A percentile compares a stretch with the other conserved stretches of the same genome.
phyloP scores from a whole-genome alignment of 2,797 vertebrate species.

The Siniperca undulata region DNA sequence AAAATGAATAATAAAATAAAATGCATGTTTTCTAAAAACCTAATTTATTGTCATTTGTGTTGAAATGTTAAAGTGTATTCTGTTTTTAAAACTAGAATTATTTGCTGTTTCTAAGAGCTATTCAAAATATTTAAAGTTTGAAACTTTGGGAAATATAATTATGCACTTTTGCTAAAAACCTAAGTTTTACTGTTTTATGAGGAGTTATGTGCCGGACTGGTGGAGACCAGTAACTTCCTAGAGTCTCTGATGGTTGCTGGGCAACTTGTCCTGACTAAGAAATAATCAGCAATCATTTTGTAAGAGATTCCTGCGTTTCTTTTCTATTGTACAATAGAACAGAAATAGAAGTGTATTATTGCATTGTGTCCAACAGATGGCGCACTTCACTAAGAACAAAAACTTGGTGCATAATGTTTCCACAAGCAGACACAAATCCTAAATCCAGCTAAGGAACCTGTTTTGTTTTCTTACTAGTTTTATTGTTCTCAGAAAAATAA shows the following conservation, averaged over 20 bases:
- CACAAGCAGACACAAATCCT: neutral
- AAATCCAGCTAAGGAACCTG: neutral
- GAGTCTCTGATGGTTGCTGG: too few species aligned
- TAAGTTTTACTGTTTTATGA: too few species aligned
- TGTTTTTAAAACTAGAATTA: neutral
- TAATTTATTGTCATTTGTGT: slow-evolving; percentile 7
- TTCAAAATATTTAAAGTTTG: neutral
- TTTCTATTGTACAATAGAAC: accelerated
- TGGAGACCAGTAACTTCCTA: too few species aligned
- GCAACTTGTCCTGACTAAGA: too few species aligned
- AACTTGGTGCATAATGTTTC: too few species aligned
- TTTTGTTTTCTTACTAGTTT: neutral
- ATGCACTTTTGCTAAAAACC: too few species aligned
- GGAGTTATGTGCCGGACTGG: too few species aligned
- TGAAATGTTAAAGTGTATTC: neutral
- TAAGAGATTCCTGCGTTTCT: neutral
- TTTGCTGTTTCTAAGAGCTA: neutral
- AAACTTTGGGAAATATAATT: neutral
- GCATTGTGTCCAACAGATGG: slow-evolving; percentile 33
- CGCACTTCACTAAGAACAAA: neutral
- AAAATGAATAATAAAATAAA: slow-evolving; percentile 83
- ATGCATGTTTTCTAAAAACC: slow-evolving; percentile 81
- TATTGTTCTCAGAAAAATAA: neutral
- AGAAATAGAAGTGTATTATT: neutral
- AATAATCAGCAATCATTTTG: neutral